phyloP scores from a whole-genome alignment of 1,140 invertebrate genomes.

The Eufriesea mexicana region DNA sequence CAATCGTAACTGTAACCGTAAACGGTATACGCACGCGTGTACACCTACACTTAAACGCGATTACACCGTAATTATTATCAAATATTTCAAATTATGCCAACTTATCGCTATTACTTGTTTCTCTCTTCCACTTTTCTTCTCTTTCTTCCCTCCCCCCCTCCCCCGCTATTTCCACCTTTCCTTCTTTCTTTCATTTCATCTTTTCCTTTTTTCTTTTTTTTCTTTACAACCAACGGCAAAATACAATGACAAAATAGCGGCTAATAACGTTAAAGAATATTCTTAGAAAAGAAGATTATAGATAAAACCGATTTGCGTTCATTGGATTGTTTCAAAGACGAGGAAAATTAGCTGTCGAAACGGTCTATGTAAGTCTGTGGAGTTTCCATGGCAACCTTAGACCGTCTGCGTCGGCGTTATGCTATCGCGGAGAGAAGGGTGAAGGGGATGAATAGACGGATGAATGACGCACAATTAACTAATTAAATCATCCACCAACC shows the following conservation, averaged over 20 bases:
- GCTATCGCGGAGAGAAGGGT: slow-evolving; percentile 60
- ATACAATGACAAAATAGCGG: no score
- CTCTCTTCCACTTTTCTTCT: no score
- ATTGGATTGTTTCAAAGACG: slow-evolving; percentile 49
- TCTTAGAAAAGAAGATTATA: neutral
- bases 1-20: no score
- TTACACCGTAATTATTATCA: no score
- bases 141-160: no score
- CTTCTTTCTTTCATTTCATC: neutral
- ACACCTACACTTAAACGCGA: no score
- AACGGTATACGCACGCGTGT: neutral
- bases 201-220: no score
- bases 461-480: slow-evolving; percentile 83
- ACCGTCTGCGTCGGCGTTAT: slow-evolving; percentile 68
- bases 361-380: slow-evolving; percentile 65
- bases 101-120: no score
- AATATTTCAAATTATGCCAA: no score
- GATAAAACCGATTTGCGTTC: slow-evolving; percentile 33
- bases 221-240: no score
- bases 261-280: neutral
- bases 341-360: slow-evolving; percentile 60
- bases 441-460: slow-evolving; percentile 81
- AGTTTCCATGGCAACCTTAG: slow-evolving; percentile 78
- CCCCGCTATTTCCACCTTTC: neutral
- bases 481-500: slow-evolving; percentile 82